Base-by-base conservation (phyloP, 1,140 invertebrate genomes). In the Solen grandis region DNA sequence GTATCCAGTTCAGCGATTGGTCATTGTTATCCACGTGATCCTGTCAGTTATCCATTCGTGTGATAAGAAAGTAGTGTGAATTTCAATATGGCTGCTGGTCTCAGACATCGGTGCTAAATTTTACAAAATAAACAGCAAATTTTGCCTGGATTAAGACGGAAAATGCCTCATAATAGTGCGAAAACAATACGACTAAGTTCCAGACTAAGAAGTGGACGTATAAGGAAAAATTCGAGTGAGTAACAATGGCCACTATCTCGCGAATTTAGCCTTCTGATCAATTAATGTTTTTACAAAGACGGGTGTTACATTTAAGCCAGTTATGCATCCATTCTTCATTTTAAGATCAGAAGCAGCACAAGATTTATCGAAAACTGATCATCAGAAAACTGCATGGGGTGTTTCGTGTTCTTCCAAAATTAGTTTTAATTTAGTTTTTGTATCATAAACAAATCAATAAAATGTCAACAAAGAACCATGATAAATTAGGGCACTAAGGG, bases 61-160 rank as follows among this genome's bases (percentile, higher is more conserved):
- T 84, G 83, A 80, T 80, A 88, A 85, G 63, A n/a, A 76, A 68
- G 52, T 82, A 76, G 70, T 65, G 73, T 85, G 83, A 83, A 82
- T 83, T 87, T 86, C 88, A 90, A 89, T 82, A 90, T 89, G 89
- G 89, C 89, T 85, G 82, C 88, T 38, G 33, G 63, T 65, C 19
- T 29, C 8, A 22, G 50, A 69, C 46, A 46, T 84, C 68, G 76
- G 69, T 72, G 31, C 54, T 57, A 55, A 68, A 65, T 75, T 79
- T 35, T 82, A 57, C 82, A 77, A 73, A 74, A 41, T 78, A 74
- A 55, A 62, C 33, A 35, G 38, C 57, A 41, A 65, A 62, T 85
- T 78, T 62, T 57, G 35, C 14, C 33, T 27, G 14, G 31, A 75
- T 74, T 25, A 52, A 36, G 55, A 57, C n/a, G 68, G 52, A 89